Evolutionary conservation across 92 coral and sea anemone species (phyloP), one percentile per base, ranked within the genome.

Genomic region (Desmophyllum pertusum): DNA sequence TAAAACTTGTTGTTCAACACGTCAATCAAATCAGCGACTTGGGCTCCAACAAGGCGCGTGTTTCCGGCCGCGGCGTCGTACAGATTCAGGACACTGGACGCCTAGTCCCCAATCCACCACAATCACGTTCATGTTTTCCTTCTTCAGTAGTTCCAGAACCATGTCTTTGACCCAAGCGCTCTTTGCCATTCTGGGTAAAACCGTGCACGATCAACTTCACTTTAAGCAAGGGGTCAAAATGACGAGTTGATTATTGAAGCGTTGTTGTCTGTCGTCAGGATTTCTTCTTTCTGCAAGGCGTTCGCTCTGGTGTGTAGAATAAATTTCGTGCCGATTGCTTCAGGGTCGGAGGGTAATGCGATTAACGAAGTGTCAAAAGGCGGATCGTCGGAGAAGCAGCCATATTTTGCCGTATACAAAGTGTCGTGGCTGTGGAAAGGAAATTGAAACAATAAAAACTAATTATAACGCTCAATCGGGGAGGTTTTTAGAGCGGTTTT

Each of bases 71-170:
- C 98, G 41, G 52, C 73, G 45, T 85, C 73, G 38, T 95, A 94
- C 40, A 81, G 75, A 38, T 76, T 88, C 42, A 78, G 64, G 45
- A 63, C 66, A 65, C 81, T 75, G 38, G 92, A 78, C 18, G n/a
- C 94, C 96, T 65, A 23, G 87, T 29, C 82, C 91, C 98, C 98
- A 95, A 88, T 94, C 91, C 68, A 95, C 94, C 68, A 91, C 93
- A 41, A 95, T 86, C 37, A 95, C 89, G 35, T 95, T 95, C 90
- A 87, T 81, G 29, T 78, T 65, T 9, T 89, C 91, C 23, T 86
- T 88, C 21, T 84, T 89, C 81, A 95, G 81, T 31, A 95, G 90
- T 48, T 92, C 94, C 31, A 64, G 62, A 4, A 69, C 80, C 94
- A 95, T 91, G 27, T 83, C 76, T 64, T 38, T 68, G 13, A 95